Evolutionary conservation across 2,888 invertebrate species (phyloP).

Genomic region (Ophion slaviceki): DNA sequence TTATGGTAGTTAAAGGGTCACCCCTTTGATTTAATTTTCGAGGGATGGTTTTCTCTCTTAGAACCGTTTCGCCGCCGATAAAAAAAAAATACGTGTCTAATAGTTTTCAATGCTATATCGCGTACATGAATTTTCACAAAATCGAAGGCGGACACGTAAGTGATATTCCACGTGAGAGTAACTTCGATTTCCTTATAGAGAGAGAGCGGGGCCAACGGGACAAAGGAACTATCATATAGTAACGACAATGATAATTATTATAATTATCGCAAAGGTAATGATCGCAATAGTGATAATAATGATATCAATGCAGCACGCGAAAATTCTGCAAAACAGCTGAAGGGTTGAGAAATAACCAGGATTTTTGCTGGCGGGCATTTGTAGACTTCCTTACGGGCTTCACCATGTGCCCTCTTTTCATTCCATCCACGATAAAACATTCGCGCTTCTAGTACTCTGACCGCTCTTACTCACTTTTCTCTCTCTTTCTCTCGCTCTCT

Average conservation of each 20-base stretch:
- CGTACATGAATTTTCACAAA: no score
- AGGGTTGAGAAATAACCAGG: not conserved
- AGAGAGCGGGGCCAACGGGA: not conserved
- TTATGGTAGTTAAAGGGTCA: no score
- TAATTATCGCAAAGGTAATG: not conserved
- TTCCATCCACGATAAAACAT: slow-evolving; percentile 53
- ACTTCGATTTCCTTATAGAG: not conserved
- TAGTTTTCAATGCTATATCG: no score
- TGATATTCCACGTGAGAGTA: no score
- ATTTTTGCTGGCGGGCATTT: slow-evolving; percentile 27
- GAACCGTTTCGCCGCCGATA: no score
- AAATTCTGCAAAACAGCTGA: not conserved
- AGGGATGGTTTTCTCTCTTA: no score
- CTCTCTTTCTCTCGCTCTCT: slow-evolving; percentile 5
- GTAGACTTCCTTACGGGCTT: slow-evolving; percentile 8
- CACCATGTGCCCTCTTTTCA: slow-evolving; percentile 34
- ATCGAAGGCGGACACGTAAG: no score
- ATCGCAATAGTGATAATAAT: not conserved
- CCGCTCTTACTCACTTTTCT: slow-evolving; percentile 14
- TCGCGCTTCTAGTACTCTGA: slow-evolving; percentile 39
- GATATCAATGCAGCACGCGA: not conserved
- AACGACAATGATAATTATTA: not conserved
- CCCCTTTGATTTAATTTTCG: no score
- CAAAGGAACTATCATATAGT: not conserved
- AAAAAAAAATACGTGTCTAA: no score